Base-by-base conservation (phyloP, 2,888 invertebrate genomes). In the Sarcophaga variegata region DNA sequence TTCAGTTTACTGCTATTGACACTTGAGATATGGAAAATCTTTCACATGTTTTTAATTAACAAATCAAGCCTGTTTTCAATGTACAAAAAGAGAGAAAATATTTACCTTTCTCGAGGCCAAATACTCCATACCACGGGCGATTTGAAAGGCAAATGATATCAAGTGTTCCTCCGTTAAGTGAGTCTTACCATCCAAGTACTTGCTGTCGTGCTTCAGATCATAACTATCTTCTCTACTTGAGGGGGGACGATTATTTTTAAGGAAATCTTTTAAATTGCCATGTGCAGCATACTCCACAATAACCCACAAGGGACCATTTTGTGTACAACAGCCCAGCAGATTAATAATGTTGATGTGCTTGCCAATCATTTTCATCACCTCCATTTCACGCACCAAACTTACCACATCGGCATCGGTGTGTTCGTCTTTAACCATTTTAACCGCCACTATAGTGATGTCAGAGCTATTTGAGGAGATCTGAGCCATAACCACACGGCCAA, bases 341-440 rank as follows among this genome's bases (percentile, higher is more conserved):
- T 99, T 99, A 91, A 99, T 99, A 86, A 99, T 99, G 93, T 99
- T 99, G 78, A 98, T 98, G 93, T 99, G 99, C 88, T 97, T 97
- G 45, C 99, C 99, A 83, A 99, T 98, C 96, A 97, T 97, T 94
- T 99, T 99, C 99, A 99, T 99, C 95, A 99, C 97, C 92, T 99
- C 99, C 99, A 99, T 99, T 93, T 99, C 99, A 0, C 98, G 97
- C 17, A 99, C 98, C 79, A 99, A 94, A 89, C 99, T 99, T 95
- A 98, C 97, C 96, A 99, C 97, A 92, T 99, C 99, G 2, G 97
- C 96, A 92, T 99, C 99, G 0, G 98, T 98, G 92, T 99, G 99
- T 62, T 98, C 98, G 94, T 98, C 98, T 95, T 99, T 99, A 77
- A 99, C 95, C 98, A 99, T 99, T 94, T 99, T 99, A 2, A 99